Evolutionary conservation across 2,113 vertebrate genomes (phyloP).

Genomic region (Phaethornis superciliosus): DNA sequence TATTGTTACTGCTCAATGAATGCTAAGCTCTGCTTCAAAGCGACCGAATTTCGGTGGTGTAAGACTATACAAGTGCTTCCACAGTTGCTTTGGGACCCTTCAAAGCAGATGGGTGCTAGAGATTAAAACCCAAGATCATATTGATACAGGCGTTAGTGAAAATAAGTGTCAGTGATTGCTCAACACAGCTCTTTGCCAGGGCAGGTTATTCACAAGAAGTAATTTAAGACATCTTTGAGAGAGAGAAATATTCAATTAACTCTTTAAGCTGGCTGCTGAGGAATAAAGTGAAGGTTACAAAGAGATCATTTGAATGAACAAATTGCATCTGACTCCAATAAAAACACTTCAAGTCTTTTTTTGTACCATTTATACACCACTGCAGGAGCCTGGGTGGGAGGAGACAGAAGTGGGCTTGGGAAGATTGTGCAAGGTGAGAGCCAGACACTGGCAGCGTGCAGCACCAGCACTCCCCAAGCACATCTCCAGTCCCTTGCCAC

Average conservation of each 20-base stretch:
- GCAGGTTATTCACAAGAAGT: neutral
- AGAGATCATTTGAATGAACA: neutral
- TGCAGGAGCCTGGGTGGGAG: neutral
- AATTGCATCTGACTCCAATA: neutral
- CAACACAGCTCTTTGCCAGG: neutral
- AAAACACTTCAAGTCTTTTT: neutral
- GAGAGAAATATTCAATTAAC: constrained; percentile 17
- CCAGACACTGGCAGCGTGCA: accelerated
- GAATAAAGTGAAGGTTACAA: neutral
- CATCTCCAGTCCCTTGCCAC: accelerated
- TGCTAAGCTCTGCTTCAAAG: neutral
- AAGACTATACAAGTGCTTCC: neutral
- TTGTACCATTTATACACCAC: neutral
- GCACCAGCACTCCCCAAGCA: neutral
- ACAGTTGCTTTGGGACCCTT: constrained; percentile 3
- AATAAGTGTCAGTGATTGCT: neutral
- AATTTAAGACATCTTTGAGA: constrained; percentile 1
- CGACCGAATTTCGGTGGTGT: neutral
- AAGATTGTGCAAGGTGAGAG: neutral
- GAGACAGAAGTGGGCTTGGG: neutral
- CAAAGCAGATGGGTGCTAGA: neutral
- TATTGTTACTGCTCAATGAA: neutral
- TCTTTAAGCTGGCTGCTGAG: neutral
- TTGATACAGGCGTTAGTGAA: neutral
- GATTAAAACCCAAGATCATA: neutral